A percentile compares a stretch with the other conserved stretches of the same genome.
Conservation (phyloP, 2,113 vertebrate genomes). For the Peromyscus leucopus region DNA sequence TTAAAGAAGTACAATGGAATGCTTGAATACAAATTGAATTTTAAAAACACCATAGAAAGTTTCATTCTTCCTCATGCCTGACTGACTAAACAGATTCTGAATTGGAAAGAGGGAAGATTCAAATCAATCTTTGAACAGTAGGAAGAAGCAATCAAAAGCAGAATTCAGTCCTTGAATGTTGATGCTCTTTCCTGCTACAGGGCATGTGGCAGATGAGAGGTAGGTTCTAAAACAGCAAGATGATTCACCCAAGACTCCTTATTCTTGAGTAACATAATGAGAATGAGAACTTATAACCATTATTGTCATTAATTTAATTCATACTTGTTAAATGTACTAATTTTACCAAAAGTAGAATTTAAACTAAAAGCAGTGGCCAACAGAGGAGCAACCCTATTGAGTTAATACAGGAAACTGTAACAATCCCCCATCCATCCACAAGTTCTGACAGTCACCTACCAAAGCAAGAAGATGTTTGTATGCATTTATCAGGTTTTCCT, state of each 20-base stretch:
- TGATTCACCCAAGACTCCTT: neutral
- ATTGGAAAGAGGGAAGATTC: neutral
- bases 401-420: neutral
- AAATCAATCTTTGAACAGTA: neutral
- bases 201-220: neutral
- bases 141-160: neutral
- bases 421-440: neutral
- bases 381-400: neutral
- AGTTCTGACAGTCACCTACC: neutral
- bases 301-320: neutral
- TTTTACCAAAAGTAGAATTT: conserved; percentile 21
- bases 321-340: neutral
- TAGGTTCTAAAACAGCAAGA: neutral
- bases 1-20: conserved; percentile 47
- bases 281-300: neutral
- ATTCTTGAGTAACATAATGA: neutral
- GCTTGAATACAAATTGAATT: neutral
- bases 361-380: neutral
- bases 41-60: conserved; percentile 20
- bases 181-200: neutral
- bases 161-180: neutral
- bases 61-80: neutral
- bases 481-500: neutral
- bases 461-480: neutral
- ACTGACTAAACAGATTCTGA: conserved; percentile 40